Conservation (phyloP, 2,888 invertebrate species). For the Mycalesis mineus region DNA sequence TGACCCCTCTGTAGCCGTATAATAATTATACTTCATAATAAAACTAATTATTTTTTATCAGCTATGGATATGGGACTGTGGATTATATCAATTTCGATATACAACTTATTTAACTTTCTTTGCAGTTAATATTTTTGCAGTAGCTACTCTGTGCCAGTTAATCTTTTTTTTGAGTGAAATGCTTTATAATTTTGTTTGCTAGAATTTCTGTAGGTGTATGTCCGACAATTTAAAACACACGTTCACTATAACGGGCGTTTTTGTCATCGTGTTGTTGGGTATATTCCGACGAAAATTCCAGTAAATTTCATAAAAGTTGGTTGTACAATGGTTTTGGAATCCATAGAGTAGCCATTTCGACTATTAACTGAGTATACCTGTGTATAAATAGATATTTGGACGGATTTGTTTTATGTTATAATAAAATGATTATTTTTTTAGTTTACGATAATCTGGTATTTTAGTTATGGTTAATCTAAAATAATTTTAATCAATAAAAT, state of each 20-base stretch:
- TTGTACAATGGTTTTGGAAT: not conserved
- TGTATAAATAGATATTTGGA: not conserved
- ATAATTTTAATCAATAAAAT: not conserved
- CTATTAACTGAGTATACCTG: not conserved
- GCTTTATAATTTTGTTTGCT: too few relatives aligned
- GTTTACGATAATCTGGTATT: not conserved
- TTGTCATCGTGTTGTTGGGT: too few relatives aligned
- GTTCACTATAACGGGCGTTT: too few relatives aligned
- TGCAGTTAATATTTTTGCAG: not conserved
- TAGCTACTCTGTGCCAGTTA: not conserved
- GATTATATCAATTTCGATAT: not conserved
- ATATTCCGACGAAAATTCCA: too few relatives aligned
- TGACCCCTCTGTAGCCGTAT: not conserved
- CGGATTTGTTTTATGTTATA: conserved; percentile 7
- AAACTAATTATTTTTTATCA: not conserved
- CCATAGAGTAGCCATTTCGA: not conserved
- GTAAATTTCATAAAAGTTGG: too few relatives aligned
- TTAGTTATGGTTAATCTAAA: not conserved
- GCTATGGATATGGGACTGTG: not conserved
- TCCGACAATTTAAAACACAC: too few relatives aligned
- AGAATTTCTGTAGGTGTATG: too few relatives aligned
- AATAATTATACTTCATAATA: not conserved
- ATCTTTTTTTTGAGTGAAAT: too few relatives aligned
- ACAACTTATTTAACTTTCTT: not conserved
- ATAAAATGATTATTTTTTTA: conserved; percentile 4